phyloP scores from a whole-genome alignment of 1,140 invertebrate species.

The Pantala flavescens region DNA sequence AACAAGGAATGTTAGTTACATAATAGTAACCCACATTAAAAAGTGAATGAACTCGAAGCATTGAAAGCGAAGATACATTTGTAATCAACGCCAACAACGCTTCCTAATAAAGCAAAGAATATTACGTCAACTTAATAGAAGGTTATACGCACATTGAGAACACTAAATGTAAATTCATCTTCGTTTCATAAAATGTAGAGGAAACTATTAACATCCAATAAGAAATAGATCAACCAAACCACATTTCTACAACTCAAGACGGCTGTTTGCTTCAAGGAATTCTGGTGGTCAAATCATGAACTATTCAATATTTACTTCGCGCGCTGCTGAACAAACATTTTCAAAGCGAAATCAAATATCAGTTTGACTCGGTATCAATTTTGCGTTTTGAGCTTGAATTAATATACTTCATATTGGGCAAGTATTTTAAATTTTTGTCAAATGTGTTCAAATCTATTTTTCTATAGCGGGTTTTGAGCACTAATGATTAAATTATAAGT shows the following conservation, averaged over 20 bases:
- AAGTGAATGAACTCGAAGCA: background rate
- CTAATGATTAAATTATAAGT: too few species aligned
- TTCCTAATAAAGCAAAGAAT: background rate
- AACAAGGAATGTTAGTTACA: too few species aligned
- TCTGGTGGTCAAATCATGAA: background rate
- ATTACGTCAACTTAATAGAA: background rate
- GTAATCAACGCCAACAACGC: background rate
- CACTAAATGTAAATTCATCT: background rate
- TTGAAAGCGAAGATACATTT: background rate
- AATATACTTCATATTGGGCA: too few species aligned
- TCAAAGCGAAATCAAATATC: too few species aligned
- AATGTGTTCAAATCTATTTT: too few species aligned
- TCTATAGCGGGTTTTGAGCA: too few species aligned
- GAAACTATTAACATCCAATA: background rate
- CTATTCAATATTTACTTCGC: background rate
- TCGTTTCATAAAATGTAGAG: background rate
- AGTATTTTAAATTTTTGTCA: too few species aligned
- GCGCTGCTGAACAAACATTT: background rate
- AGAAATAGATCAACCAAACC: background rate
- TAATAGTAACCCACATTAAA: background rate
- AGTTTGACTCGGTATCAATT: too few species aligned
- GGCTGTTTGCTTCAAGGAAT: background rate
- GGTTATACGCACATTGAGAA: background rate
- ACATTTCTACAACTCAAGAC: constrained; percentile 2
- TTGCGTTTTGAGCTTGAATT: too few species aligned